Evolutionary conservation across 2,113 vertebrate genomes (phyloP).

Genomic region (Nothocercus nigrocapillus): DNA sequence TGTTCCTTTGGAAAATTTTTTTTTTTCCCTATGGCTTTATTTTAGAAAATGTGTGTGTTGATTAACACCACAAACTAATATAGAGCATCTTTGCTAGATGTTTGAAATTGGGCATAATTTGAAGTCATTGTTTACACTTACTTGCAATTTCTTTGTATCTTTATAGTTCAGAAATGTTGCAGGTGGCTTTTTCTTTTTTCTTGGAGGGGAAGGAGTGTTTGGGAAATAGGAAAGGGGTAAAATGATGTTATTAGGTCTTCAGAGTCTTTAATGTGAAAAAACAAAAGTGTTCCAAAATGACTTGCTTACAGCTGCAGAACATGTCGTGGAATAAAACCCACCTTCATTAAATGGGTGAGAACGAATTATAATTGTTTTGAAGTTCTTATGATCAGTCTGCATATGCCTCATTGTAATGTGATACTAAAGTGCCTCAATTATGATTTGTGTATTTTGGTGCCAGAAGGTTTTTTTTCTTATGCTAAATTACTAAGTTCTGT

Average conservation of each 20-base stretch:
- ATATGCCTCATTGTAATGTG: constrained; percentile 79
- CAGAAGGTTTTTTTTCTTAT: constrained; percentile 81
- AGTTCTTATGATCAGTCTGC: constrained; percentile 73
- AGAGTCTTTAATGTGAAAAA: constrained; percentile 71
- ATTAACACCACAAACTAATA: neutral
- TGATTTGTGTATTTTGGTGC: constrained; percentile 80
- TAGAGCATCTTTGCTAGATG: neutral
- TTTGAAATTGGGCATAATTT: neutral
- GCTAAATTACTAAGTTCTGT: constrained; percentile 89
- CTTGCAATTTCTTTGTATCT: constrained; percentile 5
- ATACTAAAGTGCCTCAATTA: constrained; percentile 79
- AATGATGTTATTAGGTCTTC: constrained; percentile 32
- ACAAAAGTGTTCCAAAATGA: constrained; percentile 60
- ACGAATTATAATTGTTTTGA: constrained; percentile 79
- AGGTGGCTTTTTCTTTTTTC: constrained; percentile 11
- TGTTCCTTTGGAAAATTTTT: neutral
- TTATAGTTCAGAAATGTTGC: constrained; percentile 15
- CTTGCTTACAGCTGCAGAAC: constrained; percentile 73
- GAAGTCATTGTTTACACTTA: neutral
- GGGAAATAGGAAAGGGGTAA: constrained; percentile 42
- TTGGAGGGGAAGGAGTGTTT: constrained; percentile 5
- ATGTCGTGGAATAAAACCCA: constrained; percentile 68
- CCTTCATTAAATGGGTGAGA: constrained; percentile 73
- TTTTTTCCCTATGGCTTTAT: neutral
- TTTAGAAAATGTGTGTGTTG: neutral